These are phyloP conservation scores for Centrocercus urophasianus DNA, from an alignment of 2,113 vertebrate species.

Conservation along the genomic window DNA sequence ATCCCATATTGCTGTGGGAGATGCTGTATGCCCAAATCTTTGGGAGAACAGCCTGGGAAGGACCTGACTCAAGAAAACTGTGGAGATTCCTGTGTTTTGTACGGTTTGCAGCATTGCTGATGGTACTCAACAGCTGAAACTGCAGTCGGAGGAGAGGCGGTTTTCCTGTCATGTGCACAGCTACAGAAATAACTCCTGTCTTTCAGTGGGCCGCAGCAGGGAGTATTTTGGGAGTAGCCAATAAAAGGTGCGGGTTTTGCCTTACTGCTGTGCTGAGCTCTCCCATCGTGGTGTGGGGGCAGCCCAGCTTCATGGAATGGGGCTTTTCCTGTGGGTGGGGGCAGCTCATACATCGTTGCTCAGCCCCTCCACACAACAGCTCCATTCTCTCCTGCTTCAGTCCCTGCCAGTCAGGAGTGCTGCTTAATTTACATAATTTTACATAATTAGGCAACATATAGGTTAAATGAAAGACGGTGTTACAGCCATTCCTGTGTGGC, in stretches of 20 bases:
- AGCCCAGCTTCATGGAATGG: background rate
- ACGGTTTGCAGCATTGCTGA: slow-evolving; percentile 12
- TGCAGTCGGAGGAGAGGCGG: background rate
- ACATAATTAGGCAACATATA: background rate
- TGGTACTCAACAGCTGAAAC: background rate
- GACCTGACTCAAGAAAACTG: background rate
- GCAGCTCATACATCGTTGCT: background rate
- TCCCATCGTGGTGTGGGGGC: background rate
- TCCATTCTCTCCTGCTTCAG: background rate
- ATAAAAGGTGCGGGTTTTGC: background rate
- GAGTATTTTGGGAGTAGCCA: background rate
- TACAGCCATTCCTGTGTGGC: background rate
- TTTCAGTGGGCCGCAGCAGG: background rate
- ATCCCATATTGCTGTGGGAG: background rate
- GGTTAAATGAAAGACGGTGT: background rate
- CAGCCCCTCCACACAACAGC: background rate
- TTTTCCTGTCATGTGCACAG: background rate
- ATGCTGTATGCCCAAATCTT: background rate
- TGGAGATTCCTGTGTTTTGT: slow-evolving; percentile 2
- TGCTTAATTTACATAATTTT: background rate
- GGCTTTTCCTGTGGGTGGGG: accelerated
- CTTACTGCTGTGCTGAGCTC: background rate
- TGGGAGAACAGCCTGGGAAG: slow-evolving; percentile 14
- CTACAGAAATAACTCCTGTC: background rate
- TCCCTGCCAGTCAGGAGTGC: background rate